Percentiles rank a stretch among this genome's conserved stretches.
Conservation (phyloP, 1,140 invertebrate genomes). For the Ceratosolen solmsi region DNA sequence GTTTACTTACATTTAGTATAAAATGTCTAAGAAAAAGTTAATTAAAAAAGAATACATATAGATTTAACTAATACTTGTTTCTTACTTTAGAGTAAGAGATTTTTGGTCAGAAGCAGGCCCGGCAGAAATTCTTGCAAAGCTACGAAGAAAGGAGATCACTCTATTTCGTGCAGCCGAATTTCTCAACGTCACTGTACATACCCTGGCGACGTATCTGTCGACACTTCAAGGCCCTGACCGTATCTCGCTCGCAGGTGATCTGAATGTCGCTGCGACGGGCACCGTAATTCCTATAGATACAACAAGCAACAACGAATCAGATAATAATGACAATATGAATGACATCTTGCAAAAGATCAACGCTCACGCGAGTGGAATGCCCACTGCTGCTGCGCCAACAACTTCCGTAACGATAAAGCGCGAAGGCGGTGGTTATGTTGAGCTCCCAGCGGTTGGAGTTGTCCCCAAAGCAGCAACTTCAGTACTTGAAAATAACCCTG, state of each 20-base stretch:
- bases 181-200: slow-evolving; percentile 82
- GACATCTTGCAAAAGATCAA: slow-evolving; percentile 70
- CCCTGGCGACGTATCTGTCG: slow-evolving; percentile 80
- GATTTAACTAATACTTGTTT: background rate
- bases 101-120: slow-evolving; percentile 85
- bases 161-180: slow-evolving; percentile 82
- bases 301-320: slow-evolving; percentile 64
- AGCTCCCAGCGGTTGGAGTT: slow-evolving; percentile 60
- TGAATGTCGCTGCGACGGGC: slow-evolving; percentile 59
- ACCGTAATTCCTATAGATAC: slow-evolving; percentile 51
- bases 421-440: slow-evolving; percentile 68
- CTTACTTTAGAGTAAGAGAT: slow-evolving; percentile 78
- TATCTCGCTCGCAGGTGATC: slow-evolving; percentile 69
- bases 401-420: slow-evolving; percentile 68
- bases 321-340: slow-evolving; percentile 63
- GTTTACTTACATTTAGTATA: too few species aligned
- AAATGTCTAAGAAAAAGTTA: background rate
- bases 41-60: background rate
- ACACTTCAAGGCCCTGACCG: slow-evolving; percentile 75
- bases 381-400: slow-evolving; percentile 61
- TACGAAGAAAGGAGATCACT: slow-evolving; percentile 82
- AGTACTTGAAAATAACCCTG: slow-evolving; percentile 76
- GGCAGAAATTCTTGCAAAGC: slow-evolving; percentile 80
- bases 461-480: slow-evolving; percentile 70
- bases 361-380: slow-evolving; percentile 55